Percentiles rank a stretch among this genome's conserved stretches.
phyloP scores from a whole-genome alignment of 2,888 invertebrate genomes.

The Eupsilia transversa region DNA sequence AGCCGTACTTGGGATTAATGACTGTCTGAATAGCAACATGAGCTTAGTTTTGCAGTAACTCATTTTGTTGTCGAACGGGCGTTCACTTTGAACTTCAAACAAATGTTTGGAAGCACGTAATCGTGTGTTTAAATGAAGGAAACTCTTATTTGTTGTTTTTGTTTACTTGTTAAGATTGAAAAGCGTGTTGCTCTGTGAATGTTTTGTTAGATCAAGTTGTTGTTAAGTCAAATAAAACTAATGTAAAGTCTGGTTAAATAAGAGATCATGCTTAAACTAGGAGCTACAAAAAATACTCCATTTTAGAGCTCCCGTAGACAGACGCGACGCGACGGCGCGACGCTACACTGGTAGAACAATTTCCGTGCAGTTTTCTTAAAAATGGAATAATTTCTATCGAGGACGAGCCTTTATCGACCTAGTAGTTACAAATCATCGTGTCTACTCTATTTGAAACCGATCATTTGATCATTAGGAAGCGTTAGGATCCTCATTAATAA shows the following conservation, averaged over 20 bases:
- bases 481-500: conserved; percentile 5
- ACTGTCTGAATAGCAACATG: conserved; percentile 69
- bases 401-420: no score
- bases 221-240: conserved; percentile 21
- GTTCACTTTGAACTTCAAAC: conserved; percentile 70
- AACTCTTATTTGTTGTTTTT: conserved; percentile 57
- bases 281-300: background rate
- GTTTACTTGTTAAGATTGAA: conserved; percentile 48
- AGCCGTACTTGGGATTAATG: conserved; percentile 68
- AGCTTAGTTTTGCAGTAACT: conserved; percentile 62
- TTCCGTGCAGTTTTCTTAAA: no score
- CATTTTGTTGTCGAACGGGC: conserved; percentile 70
- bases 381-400: no score
- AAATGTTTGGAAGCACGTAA: conserved; percentile 63
- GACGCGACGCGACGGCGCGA: no score
- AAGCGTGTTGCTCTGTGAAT: conserved; percentile 26
- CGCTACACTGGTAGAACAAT: no score
- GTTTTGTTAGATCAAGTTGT: conserved; percentile 33
- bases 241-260: conserved; percentile 22
- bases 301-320: no score
- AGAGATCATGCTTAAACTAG: background rate
- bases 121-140: conserved; percentile 58
- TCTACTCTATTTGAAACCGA: background rate
- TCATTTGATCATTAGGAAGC: conserved; percentile 1
- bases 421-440: background rate